Evolutionary conservation across 2,113 vertebrate genomes (phyloP).

Genomic region (Coregonus clupeaformis): DNA sequence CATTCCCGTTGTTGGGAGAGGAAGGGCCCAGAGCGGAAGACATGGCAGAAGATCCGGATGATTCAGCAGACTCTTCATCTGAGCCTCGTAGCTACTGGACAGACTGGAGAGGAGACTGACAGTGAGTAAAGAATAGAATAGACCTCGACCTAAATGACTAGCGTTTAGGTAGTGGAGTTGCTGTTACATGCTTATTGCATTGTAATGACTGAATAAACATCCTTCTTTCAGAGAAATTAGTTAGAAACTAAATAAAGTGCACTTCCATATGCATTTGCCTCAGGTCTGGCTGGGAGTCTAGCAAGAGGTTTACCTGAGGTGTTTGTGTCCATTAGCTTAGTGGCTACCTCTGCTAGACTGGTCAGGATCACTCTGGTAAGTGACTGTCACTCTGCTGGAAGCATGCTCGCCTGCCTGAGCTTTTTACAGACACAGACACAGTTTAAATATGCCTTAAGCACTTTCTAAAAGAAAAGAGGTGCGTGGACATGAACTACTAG

Average conservation of each 20-base stretch:
- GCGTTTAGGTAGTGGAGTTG: not conserved
- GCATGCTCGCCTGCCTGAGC: constrained; percentile 95
- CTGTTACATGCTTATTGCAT: too few species aligned
- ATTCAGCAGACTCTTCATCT: constrained; percentile 98
- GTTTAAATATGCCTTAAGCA: not conserved
- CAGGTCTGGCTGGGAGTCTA: too few species aligned
- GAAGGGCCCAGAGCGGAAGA: constrained; percentile 94
- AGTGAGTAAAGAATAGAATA: not conserved
- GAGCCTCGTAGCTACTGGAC: constrained; percentile 96
- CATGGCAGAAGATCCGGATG: constrained; percentile 95
- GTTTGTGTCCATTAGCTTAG: constrained; percentile 97
- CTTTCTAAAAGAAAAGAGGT: not conserved
- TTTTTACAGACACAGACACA: constrained; percentile 53
- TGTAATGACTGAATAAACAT: too few species aligned
- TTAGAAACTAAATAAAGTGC: too few species aligned
- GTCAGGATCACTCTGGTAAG: constrained; percentile 91
- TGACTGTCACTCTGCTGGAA: constrained; percentile 89
- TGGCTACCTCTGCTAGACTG: constrained; percentile 95
- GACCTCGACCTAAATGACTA: too few species aligned
- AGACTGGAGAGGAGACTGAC: constrained; percentile 71
- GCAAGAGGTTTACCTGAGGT: constrained; percentile 82
- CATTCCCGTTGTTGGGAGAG: constrained; percentile 91
- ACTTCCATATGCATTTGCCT: too few species aligned
- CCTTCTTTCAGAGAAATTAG: too few species aligned
- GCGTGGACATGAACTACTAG: too few species aligned